Conservation (phyloP, 2,888 invertebrate species). For the Criorhina ranunculi region DNA sequence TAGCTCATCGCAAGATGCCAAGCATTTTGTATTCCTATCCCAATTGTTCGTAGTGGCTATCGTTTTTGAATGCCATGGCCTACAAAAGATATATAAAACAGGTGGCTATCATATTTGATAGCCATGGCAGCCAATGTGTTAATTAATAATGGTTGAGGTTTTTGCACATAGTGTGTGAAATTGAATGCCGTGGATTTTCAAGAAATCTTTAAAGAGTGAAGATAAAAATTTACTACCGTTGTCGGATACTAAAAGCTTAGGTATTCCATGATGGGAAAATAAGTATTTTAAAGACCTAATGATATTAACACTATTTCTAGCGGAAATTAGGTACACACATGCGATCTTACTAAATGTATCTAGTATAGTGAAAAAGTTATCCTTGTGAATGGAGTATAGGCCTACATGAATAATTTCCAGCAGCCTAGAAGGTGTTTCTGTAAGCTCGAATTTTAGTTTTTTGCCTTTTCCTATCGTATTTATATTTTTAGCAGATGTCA, state of each 20-base stretch:
- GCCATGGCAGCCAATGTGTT: neutral
- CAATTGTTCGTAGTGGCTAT: too few relatives aligned
- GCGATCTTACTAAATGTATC: conserved; percentile 73
- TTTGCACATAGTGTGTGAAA: conserved; percentile 11
- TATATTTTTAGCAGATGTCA: conserved; percentile 50
- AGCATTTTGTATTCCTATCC: too few relatives aligned
- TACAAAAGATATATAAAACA: too few relatives aligned
- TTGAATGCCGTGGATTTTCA: conserved; percentile 21
- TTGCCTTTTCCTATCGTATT: conserved; percentile 48
- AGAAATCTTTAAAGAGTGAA: conserved; percentile 60
- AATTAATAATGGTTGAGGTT: too few relatives aligned
- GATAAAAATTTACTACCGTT: conserved; percentile 66
- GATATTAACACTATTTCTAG: conserved; percentile 60
- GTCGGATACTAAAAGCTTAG: conserved; percentile 51
- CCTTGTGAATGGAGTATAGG: conserved; percentile 53
- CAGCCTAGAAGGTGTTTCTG: conserved; percentile 59
- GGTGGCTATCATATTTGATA: too few relatives aligned
- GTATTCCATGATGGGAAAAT: conserved; percentile 48
- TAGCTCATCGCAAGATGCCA: too few relatives aligned
- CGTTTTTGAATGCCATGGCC: too few relatives aligned
- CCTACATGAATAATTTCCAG: conserved; percentile 69
- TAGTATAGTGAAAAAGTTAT: conserved; percentile 53
- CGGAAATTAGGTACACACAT: conserved; percentile 42
- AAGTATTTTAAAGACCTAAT: conserved; percentile 47
- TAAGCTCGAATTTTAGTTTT: conserved; percentile 17